Evolutionary conservation across 2,888 invertebrate species (phyloP), one percentile per base, ranked within the genome.

Genomic region (Agonopterix subpropinquella): DNA sequence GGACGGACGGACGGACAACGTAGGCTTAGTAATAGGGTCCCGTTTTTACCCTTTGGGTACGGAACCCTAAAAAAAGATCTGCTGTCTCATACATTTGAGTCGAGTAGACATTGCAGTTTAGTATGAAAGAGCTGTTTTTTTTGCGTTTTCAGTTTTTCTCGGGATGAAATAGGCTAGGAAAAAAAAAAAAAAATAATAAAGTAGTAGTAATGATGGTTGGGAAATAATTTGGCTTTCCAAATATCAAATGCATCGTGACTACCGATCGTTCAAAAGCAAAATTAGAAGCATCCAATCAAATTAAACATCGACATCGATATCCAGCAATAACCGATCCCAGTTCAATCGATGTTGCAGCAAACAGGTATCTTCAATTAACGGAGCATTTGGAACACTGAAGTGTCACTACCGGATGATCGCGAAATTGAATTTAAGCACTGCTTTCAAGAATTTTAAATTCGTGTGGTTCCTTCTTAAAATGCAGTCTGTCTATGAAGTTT

Each of bases 291-390:
- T 28, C 67, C 64, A 71, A 76, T 73, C 69, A 66, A 68, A 66
- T 66, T 66, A 56, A 52, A 54, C 44, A 55, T 56, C 56, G 51
- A 54, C 44, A 55, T 56, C 56, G 51, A 57, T 53, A 59, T 56
- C 56, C 56, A 59, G 62, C 72, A 77, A 74, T 75, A 76, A 70
- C 64, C 67, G 53, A 73, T 71, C 63, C 64, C 61, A 57, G 65
- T 70, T 63, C 64, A 66, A 70, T 73, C 65, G 65, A 67, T 69
- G 62, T 65, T 67, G 66, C 67, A 66, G 61, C 72, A 67, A 75
- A 76, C 77, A 76, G 70, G 71, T 73, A 77, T 75, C 70, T 72
- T 60, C 72, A 82, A 79, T 81, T 77, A 77, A 67, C 65, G 72
- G 67, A 70, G 70, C 76, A 76, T 77, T 42, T 74, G 67, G 56